Conservation (phyloP, 2,113 vertebrate species). For the Hepsetus odoe region DNA sequence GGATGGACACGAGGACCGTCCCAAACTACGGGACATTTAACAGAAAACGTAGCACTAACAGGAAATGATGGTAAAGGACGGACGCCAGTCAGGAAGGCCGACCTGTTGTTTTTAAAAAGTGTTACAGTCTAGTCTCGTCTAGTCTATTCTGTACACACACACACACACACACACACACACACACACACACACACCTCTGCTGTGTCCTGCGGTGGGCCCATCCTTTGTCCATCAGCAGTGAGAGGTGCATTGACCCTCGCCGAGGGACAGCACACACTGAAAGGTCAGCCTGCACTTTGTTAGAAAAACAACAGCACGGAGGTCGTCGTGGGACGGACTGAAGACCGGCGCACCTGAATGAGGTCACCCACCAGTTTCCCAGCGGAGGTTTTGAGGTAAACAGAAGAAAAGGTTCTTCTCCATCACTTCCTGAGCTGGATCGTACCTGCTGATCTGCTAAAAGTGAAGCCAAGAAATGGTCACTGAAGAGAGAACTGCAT, state of each 20-base stretch:
- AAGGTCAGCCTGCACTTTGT: slow-evolving; percentile 72
- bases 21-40: too few relatives aligned
- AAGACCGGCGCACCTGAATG: slow-evolving; percentile 42
- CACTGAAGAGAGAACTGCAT: background rate
- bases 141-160: background rate
- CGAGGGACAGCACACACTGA: slow-evolving; percentile 55
- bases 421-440: slow-evolving; percentile 15
- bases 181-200: background rate
- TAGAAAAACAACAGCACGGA: slow-evolving; percentile 45
- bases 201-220: slow-evolving; percentile 41
- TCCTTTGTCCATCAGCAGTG: slow-evolving; percentile 45
- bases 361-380: slow-evolving; percentile 44
- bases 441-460: slow-evolving; percentile 28
- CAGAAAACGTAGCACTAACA: too few relatives aligned
- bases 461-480: too few relatives aligned
- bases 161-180: slow-evolving; percentile 16
- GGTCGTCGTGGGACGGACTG: slow-evolving; percentile 1
- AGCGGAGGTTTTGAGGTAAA: slow-evolving; percentile 49
- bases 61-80: too few relatives aligned
- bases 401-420: slow-evolving; percentile 44
- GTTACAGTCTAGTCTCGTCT: too few relatives aligned
- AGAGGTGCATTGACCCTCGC: slow-evolving; percentile 56
- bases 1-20: too few relatives aligned
- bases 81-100: too few relatives aligned
- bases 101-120: too few relatives aligned